Percentiles rank a stretch among this genome's conserved stretches.
phyloP scores from a whole-genome alignment of 2,888 invertebrate genomes.

The Andrena bucephala region DNA sequence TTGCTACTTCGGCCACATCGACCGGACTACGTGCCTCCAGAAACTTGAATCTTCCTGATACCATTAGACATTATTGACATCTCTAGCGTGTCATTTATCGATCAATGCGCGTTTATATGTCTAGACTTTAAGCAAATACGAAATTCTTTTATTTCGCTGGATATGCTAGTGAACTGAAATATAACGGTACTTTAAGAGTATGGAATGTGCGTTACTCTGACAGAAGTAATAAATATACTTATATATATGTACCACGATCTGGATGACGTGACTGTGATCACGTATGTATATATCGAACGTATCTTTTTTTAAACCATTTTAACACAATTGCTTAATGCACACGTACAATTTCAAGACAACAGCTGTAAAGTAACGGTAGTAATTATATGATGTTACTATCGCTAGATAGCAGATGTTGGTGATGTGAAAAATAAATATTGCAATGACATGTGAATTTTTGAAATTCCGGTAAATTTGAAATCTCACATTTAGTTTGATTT shows the following conservation, averaged over 20 bases:
- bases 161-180: neutral
- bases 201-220: conserved; percentile 7
- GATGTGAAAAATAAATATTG: neutral
- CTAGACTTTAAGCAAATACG: neutral
- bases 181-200: conserved; percentile 2
- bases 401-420: neutral
- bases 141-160: neutral
- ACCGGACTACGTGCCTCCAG: conserved; percentile 47
- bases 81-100: conserved; percentile 19
- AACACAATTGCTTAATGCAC: neutral
- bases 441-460: neutral
- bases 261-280: conserved; percentile 31
- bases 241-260: neutral
- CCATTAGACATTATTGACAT: conserved; percentile 62
- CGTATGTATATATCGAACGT: neutral
- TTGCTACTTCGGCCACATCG: conserved; percentile 34
- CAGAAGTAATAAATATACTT: no score
- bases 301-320: neutral
- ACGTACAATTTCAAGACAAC: neutral
- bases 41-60: conserved; percentile 69
- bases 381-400: neutral
- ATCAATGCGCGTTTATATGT: neutral
- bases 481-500: neutral
- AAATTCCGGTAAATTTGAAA: neutral
- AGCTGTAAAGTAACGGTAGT: neutral